Evolutionary conservation across 2,888 invertebrate species (phyloP).

Genomic region (Chymomyza procnemis): DNA sequence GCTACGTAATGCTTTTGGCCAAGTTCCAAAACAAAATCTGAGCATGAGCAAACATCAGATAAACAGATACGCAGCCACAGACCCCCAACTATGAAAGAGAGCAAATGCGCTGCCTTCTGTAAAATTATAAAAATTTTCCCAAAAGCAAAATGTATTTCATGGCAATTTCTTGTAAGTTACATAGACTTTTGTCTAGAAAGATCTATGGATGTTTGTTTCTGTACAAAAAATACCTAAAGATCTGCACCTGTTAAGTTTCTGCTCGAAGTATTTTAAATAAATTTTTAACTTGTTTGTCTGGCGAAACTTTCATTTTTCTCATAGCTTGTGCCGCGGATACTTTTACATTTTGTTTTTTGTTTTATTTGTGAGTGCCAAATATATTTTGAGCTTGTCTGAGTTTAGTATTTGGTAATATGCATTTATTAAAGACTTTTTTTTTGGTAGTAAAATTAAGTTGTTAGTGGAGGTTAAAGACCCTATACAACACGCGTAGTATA

Average conservation of each 20-base stretch:
- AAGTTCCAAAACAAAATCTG: constrained; percentile 34
- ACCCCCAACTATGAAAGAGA: background rate
- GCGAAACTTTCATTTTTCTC: constrained; percentile 33
- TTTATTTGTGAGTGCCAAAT: background rate
- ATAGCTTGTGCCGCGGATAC: background rate
- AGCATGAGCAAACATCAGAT: background rate
- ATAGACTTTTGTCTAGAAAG: constrained; percentile 7
- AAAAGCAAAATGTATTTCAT: background rate
- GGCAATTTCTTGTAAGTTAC: background rate
- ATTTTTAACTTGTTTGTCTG: constrained; percentile 10
- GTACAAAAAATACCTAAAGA: background rate
- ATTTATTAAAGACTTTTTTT: no score
- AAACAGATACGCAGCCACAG: background rate
- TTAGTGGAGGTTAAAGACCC: no score
- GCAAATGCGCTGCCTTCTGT: constrained; percentile 2
- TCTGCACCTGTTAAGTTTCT: constrained; percentile 4
- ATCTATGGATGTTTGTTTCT: constrained; percentile 15
- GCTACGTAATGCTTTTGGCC: constrained; percentile 45
- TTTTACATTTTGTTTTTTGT: background rate
- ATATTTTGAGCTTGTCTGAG: background rate
- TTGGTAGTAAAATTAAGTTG: no score
- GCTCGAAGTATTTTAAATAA: constrained; percentile 16
- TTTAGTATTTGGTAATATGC: no score
- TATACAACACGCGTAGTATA: no score
- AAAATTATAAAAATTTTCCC: constrained; percentile 3